Evolutionary conservation across 2,113 vertebrate species (phyloP).

Genomic region (Carassius gibelio): DNA sequence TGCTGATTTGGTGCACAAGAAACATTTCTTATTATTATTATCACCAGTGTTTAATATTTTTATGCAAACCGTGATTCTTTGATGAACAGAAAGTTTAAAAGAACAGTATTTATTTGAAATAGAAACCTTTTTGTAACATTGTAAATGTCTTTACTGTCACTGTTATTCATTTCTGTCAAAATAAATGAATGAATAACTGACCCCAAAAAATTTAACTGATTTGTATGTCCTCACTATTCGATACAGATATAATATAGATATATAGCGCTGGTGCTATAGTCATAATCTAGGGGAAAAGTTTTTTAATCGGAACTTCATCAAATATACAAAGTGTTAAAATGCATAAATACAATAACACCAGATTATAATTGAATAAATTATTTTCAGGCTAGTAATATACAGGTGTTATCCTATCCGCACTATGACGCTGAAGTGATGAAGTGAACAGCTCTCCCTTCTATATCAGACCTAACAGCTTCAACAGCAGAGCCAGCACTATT

Average conservation of each 20-base stretch:
- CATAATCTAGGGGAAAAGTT: too few relatives aligned
- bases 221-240: too few relatives aligned
- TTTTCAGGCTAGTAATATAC: constrained; percentile 10
- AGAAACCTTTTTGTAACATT: too few relatives aligned
- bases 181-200: too few relatives aligned
- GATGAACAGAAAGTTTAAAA: too few relatives aligned
- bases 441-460: constrained; percentile 44
- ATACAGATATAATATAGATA: too few relatives aligned
- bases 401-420: constrained; percentile 46
- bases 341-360: constrained; percentile 1
- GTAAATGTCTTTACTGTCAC: too few relatives aligned
- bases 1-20: neutral
- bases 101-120: too few relatives aligned
- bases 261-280: too few relatives aligned
- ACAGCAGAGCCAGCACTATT: constrained; percentile 70
- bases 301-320: neutral
- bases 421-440: constrained; percentile 49
- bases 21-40: neutral
- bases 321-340: neutral
- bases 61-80: neutral
- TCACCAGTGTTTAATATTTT: neutral
- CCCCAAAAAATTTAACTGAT: too few relatives aligned
- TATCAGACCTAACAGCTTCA: constrained; percentile 50
- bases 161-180: too few relatives aligned
- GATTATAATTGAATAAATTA: neutral